Conservation (phyloP, 2,888 invertebrate genomes). For the Caradrina kadenii region DNA sequence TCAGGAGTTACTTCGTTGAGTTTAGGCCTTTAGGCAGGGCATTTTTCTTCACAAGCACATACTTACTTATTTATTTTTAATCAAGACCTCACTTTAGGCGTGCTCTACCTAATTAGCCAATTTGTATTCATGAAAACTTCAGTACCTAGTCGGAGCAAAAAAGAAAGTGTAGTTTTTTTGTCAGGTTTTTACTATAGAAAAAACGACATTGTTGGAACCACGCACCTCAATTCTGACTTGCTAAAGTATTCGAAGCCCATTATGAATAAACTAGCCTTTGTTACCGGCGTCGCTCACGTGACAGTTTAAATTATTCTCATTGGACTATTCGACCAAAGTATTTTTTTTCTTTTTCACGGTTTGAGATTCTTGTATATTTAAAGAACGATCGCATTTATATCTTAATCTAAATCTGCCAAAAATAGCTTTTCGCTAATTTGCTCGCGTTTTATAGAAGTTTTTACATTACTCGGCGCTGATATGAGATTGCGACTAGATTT, state of each 20-base stretch:
- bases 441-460: too few species aligned
- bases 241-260: neutral
- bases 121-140: conserved; percentile 46
- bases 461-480: too few species aligned
- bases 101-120: conserved; percentile 28
- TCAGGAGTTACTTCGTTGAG: neutral
- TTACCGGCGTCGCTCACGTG: too few species aligned
- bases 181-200: neutral
- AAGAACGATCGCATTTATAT: too few species aligned
- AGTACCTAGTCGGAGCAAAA: conserved; percentile 24
- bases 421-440: too few species aligned
- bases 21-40: neutral
- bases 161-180: conserved; percentile 4
- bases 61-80: conserved; percentile 34
- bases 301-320: too few species aligned
- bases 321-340: too few species aligned
- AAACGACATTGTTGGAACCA: neutral
- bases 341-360: too few species aligned
- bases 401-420: too few species aligned
- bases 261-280: neutral
- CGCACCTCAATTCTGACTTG: neutral
- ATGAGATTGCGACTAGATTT: too few species aligned
- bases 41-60: neutral
- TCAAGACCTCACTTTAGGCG: conserved; percentile 17
- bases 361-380: too few species aligned